Evolutionary conservation across 2,888 invertebrate genomes (phyloP).

Genomic region (Andrena dorsata): DNA sequence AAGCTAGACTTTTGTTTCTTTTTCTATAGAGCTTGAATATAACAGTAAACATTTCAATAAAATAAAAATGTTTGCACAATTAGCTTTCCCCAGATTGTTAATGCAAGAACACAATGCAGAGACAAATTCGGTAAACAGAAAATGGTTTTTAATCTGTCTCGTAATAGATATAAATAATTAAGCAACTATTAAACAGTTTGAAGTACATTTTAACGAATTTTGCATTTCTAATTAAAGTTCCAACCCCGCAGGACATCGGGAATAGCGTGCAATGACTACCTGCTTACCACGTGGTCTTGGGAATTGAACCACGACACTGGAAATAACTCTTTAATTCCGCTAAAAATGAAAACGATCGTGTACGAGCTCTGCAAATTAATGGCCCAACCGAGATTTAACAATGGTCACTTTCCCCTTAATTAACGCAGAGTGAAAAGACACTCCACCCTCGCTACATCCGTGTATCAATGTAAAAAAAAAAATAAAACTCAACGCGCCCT

Average conservation of each 20-base stretch:
- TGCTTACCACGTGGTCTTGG: conserved; percentile 17
- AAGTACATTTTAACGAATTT: neutral
- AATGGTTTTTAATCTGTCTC: too few species aligned
- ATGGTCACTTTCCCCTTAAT: too few species aligned
- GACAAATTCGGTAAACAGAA: too few species aligned
- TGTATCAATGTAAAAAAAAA: conserved; percentile 42
- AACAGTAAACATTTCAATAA: neutral
- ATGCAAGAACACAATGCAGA: too few species aligned
- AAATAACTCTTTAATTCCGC: neutral
- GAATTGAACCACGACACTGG: neutral
- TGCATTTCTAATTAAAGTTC: neutral
- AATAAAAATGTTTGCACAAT: neutral
- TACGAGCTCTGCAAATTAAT: neutral
- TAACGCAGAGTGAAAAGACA: neutral
- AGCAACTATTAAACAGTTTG: neutral
- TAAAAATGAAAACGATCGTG: neutral
- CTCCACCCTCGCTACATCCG: neutral
- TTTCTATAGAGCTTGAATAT: neutral
- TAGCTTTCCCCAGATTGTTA: neutral
- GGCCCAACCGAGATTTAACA: too few species aligned
- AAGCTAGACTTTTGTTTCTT: neutral
- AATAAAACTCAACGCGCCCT: conserved; percentile 32
- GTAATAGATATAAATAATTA: neutral
- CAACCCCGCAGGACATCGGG: neutral
- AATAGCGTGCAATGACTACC: neutral